Conservation (phyloP, 1,140 invertebrate genomes). For the Vanessa tameamea region DNA sequence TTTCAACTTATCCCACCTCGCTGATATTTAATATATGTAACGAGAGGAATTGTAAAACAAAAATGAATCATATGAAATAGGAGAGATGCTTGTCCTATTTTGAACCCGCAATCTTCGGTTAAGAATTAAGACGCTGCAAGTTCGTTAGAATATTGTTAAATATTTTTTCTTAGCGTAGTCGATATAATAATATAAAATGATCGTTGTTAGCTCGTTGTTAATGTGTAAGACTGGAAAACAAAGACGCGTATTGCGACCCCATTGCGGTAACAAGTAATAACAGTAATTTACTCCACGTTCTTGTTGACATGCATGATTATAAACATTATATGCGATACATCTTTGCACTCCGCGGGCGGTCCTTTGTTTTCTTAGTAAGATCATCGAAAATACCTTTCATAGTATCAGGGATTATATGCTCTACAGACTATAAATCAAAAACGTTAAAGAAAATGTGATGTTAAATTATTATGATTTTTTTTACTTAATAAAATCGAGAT, state of each 20-base stretch:
- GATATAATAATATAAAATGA: slow-evolving; percentile 24
- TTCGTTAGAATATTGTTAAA: not conserved
- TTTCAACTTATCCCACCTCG: too few species aligned
- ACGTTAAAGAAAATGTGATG: too few species aligned
- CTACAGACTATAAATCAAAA: not conserved
- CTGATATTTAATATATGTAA: too few species aligned
- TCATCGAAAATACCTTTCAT: slow-evolving; percentile 7
- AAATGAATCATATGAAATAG: too few species aligned
- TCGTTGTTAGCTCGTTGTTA: slow-evolving; percentile 14
- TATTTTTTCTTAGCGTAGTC: not conserved
- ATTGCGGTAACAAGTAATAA: slow-evolving; percentile 53
- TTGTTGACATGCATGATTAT: slow-evolving; percentile 45
- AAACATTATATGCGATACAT: slow-evolving; percentile 14
- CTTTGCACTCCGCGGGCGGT: slow-evolving; percentile 18
- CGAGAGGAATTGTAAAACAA: too few species aligned
- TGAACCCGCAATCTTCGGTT: not conserved
- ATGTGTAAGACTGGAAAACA: slow-evolving; percentile 15
- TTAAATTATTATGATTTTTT: too few species aligned
- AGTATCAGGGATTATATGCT: not conserved
- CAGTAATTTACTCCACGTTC: slow-evolving; percentile 51
- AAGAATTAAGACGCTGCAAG: not conserved
- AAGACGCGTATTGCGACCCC: slow-evolving; percentile 25
- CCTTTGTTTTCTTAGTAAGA: slow-evolving; percentile 15
- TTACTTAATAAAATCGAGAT: too few species aligned
- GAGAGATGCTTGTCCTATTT: too few species aligned